Evolutionary conservation across 2,113 vertebrate genomes (phyloP), one percentile per base, ranked within the genome.

Genomic region (Mormyrus iriodes): DNA sequence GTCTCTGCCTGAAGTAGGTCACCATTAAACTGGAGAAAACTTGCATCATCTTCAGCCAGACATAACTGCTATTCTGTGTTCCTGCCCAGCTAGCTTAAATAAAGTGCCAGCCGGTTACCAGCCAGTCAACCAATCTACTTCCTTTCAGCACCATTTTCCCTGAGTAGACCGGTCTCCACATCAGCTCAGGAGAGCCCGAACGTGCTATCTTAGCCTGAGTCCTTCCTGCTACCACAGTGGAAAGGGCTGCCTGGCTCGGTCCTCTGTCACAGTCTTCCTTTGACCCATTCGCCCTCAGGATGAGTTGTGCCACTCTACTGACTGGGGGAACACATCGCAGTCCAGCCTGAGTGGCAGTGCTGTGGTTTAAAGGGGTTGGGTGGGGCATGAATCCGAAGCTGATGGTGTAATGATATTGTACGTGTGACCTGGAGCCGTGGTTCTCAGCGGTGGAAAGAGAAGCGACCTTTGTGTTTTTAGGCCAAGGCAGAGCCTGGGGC

Each of bases 1-100:
- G 82, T n/a, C 85, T 86, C 51, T 86, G 85, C 85, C n/a, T 86
- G 48, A 53, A 53, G 85, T 35, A 52, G 85, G 51, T 86, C 85
- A 86, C 51, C 31, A 53, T 53, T 86, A 42, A 53, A 31, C 85
- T 55, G 82, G 21, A 86, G 85, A 86, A 53, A 55, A 53, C n/a
- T 52, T 86, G 51, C 85, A 86, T 35, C 48, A 53, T 86, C 49
- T 55, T 51, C 85, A 86, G 51, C 48, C 31, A 86, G 51, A 53
- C 51, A 53, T n/a, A 15, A n/a, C 27, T 53, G 13, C 13, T 86
- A 48, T 7, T 35, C 17, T 52, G 24, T 31, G 31, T 53, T 51
- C 27, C 48, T 86, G 85, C 51, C 49, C 51, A n/a, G 51, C 27
- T 55, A 49, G 24, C 49, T 49, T 86, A 51, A 51, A 5, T n/a